phyloP scores from a whole-genome alignment of 2,113 vertebrate species.

The Paraplagusia blochii region DNA sequence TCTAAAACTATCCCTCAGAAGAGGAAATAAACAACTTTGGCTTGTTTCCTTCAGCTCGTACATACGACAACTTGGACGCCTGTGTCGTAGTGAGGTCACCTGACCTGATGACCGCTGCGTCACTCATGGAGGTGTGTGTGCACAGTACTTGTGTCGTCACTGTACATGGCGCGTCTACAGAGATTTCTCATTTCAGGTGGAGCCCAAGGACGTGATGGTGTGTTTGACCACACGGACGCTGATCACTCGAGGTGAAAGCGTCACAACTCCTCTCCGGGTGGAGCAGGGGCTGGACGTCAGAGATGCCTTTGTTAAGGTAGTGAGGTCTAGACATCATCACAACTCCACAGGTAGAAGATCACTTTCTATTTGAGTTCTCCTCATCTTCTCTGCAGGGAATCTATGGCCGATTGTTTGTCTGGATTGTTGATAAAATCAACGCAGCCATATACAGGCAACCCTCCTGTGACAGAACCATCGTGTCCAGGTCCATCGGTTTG shows the following conservation, averaged over 20 bases:
- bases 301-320: conserved; percentile 95
- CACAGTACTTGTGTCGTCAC: background rate
- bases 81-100: conserved; percentile 90
- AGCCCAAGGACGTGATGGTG: conserved; percentile 81
- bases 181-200: conserved; percentile 67
- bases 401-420: conserved; percentile 93
- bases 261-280: conserved; percentile 91
- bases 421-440: conserved; percentile 98
- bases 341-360: too few relatives aligned
- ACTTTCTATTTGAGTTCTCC: background rate
- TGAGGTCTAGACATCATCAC: too few relatives aligned
- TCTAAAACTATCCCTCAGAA: too few relatives aligned
- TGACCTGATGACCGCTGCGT: conserved; percentile 81
- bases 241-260: conserved; percentile 93
- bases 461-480: conserved; percentile 78
- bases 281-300: conserved; percentile 91
- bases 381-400: conserved; percentile 82
- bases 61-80: conserved; percentile 94
- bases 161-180: too few relatives aligned
- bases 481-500: conserved; percentile 87
- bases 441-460: conserved; percentile 92
- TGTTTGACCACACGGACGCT: conserved; percentile 92
- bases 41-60: conserved; percentile 79
- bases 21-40: background rate
- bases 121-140: conserved; percentile 87